Conservation (phyloP, 2,888 invertebrate genomes). For the Drosophila siamana region DNA sequence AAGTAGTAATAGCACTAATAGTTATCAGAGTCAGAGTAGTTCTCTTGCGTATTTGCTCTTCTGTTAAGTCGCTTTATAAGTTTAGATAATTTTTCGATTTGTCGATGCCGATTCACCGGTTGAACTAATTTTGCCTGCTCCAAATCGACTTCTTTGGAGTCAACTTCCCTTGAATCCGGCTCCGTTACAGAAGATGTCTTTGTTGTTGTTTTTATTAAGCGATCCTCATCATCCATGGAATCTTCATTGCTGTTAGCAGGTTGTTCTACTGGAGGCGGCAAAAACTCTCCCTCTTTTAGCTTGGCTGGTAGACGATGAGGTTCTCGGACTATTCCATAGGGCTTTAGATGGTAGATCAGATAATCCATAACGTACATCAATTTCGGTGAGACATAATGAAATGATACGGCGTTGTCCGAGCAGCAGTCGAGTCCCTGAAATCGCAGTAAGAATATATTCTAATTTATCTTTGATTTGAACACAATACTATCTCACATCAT, state of each 20-base stretch:
- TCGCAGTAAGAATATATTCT: not conserved
- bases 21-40: not conserved
- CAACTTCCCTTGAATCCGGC: slow-evolving; percentile 6
- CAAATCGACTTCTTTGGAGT: slow-evolving; percentile 5
- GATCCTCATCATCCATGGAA: slow-evolving; percentile 29
- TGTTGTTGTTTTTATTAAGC: not conserved
- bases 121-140: no score
- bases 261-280: slow-evolving; percentile 34
- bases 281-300: slow-evolving; percentile 37
- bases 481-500: slow-evolving; percentile 86
- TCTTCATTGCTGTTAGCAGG: slow-evolving; percentile 29
- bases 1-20: no score
- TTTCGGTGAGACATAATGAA: slow-evolving; percentile 95
- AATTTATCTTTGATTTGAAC: not conserved
- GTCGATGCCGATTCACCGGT: not conserved
- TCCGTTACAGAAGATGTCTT: not conserved
- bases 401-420: slow-evolving; percentile 96
- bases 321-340: slow-evolving; percentile 86
- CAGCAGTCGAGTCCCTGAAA: slow-evolving; percentile 87
- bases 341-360: slow-evolving; percentile 95
- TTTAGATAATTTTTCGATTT: not conserved
- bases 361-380: slow-evolving; percentile 98
- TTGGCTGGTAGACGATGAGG: slow-evolving; percentile 59
- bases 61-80: not conserved
- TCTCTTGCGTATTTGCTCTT: not conserved